These are phyloP conservation scores for Phalacrocorax carbo DNA, from an alignment of 2,113 vertebrate genomes.

Conservation along the genomic window DNA sequence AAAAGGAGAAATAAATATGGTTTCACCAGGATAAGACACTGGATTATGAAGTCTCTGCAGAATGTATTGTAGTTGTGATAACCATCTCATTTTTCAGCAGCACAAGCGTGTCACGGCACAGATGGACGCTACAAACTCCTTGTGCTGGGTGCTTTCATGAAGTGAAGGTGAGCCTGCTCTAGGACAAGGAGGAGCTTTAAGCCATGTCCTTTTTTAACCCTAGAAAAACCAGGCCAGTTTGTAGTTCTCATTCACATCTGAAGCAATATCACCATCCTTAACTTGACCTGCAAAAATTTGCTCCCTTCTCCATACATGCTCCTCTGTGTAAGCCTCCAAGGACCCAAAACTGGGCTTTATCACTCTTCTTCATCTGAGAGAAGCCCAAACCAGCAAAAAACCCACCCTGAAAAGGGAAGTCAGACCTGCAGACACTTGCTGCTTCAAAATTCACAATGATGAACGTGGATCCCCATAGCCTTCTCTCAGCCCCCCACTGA, in stretches of 20 bases:
- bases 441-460: not conserved
- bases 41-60: not conserved
- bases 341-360: not conserved
- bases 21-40: not conserved
- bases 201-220: not conserved
- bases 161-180: not conserved
- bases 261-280: not conserved
- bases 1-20: not conserved
- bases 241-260: not conserved
- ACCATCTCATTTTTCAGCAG: accelerated
- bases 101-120: accelerated
- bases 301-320: accelerated
- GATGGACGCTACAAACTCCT: not conserved
- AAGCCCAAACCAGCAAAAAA: not conserved
- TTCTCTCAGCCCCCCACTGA: not conserved
- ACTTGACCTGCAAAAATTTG: not conserved
- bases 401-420: not conserved
- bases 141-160: not conserved
- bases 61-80: accelerated
- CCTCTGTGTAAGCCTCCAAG: accelerated
- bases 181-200: not conserved
- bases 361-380: not conserved
- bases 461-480: not conserved
- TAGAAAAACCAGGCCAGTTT: not conserved
- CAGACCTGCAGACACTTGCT: not conserved